Base-by-base conservation (phyloP, 37 sponge, comb jelly and placozoan genomes). In the Bolinopsis microptera region DNA sequence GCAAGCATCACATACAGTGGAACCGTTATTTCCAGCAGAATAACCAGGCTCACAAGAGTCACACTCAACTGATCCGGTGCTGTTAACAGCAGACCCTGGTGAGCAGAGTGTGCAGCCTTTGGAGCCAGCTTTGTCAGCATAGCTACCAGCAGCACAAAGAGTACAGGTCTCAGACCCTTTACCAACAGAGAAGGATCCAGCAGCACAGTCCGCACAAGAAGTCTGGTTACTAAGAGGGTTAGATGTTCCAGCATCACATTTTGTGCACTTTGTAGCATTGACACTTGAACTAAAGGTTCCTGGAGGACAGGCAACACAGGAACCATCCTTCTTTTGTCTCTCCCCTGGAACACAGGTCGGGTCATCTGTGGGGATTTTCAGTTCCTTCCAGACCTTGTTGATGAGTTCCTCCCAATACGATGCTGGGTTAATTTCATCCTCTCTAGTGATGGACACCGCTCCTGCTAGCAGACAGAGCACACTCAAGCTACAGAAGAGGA, bases 291-390 rank as follows among this genome's bases (percentile, higher is more conserved):
- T 41, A 30, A 25, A 86, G 2, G 61, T 41, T 9, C 90, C 90
- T 28, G 90, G 30, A 27, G 90, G 90, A 39, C 90, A 86, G 25
- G 32, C 61, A 2, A 86, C 90, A 86, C 90, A 86, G 23, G 82
- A 80, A 27, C 61, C 61, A 1, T 48, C 13, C 9, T 48, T 13
- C 5, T 5, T 13, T 48, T 48, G 5, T 13, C 61, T 48, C 61
- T 48, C 61, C 61, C 61, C 61, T 5, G 61, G 61, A 48, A 48
- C 61, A 48, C 61, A 48, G 13, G 61, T 48, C 61, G 5, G 61
- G 61, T 48, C 13, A 48, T 48, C 61, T 48, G n/a, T n/a, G n/a
- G n/a, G n/a, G n/a, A n/a, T n/a, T n/a, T n/a, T n/a, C n/a, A n/a
- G n/a, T n/a, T n/a, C n/a, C n/a, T n/a, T n/a, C n/a, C n/a, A n/a